Base-by-base conservation (phyloP, 2,797 vertebrate genomes). In the Clarias pachynema region DNA sequence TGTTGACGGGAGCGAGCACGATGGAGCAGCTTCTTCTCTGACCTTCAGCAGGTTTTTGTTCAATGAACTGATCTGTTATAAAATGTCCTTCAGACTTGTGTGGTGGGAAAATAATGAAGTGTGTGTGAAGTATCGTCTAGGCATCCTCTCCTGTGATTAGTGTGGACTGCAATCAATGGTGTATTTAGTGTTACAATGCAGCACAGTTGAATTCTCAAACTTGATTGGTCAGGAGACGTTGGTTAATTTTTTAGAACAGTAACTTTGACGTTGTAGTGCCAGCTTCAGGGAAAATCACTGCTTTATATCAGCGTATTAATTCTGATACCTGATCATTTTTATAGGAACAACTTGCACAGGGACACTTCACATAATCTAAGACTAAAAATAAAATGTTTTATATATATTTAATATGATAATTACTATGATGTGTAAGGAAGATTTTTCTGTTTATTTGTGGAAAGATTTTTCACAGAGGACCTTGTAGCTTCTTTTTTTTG, bases 21-120 rank as follows among this genome's bases (percentile, higher is more conserved):
- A 44, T 63, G 59, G 34, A 44, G 59, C 14, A 62, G 57, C 31
- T n/a, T 44, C 34, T 62, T 37, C 24, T 79, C 24, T n/a, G 59
- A 63, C 77, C 59, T 79, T 79, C 29, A 78, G 57, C 29, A 60
- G 26, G 59, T 77, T 77, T 77, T 31, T 77, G 9, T 78, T 78
- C 31, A 37, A 3, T 10, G 1, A 24, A 31, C 5, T 34, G 31
- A 24, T 24, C 57, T 34, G 75, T 79, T 60, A 40, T 34, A 59
- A 34, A 78, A 59, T 59, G 75, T 79, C 57, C 26, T 79, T 62
- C 31, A 62, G 59, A 79, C 22, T 79, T n/a, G 31, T 62, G 59
- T 63, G 59, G 59, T 79, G 34, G 34, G 14, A 79, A 49, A 60
- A 77, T 59, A 12, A 7, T 75, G 73, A 20, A 77, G 14, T 15